phyloP scores from a whole-genome alignment of 2,113 vertebrate genomes.

The Chaetodon auriga region DNA sequence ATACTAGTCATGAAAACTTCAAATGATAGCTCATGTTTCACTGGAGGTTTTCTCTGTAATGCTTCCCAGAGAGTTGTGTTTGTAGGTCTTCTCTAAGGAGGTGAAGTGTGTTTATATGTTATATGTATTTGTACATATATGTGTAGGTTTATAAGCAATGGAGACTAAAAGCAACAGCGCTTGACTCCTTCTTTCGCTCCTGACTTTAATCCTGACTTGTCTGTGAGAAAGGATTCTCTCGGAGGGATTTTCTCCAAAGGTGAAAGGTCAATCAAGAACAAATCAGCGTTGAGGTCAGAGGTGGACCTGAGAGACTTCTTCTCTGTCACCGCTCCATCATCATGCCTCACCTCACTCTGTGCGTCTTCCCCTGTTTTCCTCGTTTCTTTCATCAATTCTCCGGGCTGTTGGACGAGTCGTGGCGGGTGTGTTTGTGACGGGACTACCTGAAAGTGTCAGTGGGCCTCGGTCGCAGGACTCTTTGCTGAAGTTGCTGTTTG shows the following conservation, averaged over 20 bases:
- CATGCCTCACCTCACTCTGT: background rate
- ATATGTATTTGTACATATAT: background rate
- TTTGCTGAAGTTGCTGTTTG: constrained; percentile 5
- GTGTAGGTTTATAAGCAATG: too few species aligned
- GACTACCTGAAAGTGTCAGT: background rate
- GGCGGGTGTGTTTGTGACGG: constrained; percentile 13
- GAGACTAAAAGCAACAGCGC: background rate
- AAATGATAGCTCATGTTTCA: constrained; percentile 40
- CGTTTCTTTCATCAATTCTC: constrained; percentile 15
- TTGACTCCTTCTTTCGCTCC: constrained; percentile 15
- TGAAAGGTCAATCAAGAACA: constrained; percentile 71
- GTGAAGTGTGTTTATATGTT: background rate
- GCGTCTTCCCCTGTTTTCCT: constrained; percentile 9
- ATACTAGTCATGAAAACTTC: background rate
- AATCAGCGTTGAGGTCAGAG: constrained; percentile 65
- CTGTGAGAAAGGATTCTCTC: constrained; percentile 15
- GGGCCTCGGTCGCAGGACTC: background rate
- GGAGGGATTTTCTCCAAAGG: constrained; percentile 57
- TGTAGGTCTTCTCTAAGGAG: background rate
- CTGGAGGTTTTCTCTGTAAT: constrained; percentile 4
- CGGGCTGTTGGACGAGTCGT: background rate
- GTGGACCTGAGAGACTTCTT: constrained; percentile 29
- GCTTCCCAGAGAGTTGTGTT: background rate
- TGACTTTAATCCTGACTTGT: constrained; percentile 14
- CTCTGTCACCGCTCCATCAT: constrained; percentile 40